Evolutionary conservation across 2,113 vertebrate genomes (phyloP), one percentile per base, ranked within the genome.

Genomic region (Ivindomyrus marchei): DNA sequence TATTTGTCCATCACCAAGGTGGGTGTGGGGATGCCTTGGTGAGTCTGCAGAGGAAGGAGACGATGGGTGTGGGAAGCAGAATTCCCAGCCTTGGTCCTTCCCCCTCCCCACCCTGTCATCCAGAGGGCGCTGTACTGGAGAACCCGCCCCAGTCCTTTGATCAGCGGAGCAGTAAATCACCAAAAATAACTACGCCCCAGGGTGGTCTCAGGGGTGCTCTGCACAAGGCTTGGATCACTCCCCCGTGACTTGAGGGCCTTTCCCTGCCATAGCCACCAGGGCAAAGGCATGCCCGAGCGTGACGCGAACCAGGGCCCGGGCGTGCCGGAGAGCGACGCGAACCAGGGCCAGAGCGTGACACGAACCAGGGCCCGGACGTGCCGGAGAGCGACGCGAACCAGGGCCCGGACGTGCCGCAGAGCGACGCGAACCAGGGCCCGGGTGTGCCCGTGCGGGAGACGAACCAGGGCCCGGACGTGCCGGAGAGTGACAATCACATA

Each of bases 1-100:
- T 90, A 58, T 91, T 91, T 91, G 87, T 89, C 42, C 42, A 42
- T 88, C 66, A 66, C 6, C 49, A n/a, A 5, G 62, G 31, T 10
- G 31, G 66, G 21, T 58, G 27, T 27, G 27, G 27, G 11, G 27
- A n/a, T 36, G 27, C 27, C 13, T 66, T 66, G n/a, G 27, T 21
- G 58, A 66, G 27, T 27, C 58, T 3, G 2, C n/a, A 10, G n/a
- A 66, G n/a, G 9, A 66, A 39, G 31, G 13, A 70, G 85, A 19
- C 9, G 3, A 15, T 11, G 27, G 45, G 45, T 21, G 42, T 39
- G 88, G n/a, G 27, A 74, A 70, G 62, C 77, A 77, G 47, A 49
- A 15, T 47, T 70, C 10, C 62, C 46, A 77, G n/a, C 88, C 15
- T 45, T 36, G 88, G 15, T 4, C 49, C 70, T 47, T 39, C 31